Evolutionary conservation across 2,113 vertebrate species (phyloP).

Genomic region (Candoia aspera): DNA sequence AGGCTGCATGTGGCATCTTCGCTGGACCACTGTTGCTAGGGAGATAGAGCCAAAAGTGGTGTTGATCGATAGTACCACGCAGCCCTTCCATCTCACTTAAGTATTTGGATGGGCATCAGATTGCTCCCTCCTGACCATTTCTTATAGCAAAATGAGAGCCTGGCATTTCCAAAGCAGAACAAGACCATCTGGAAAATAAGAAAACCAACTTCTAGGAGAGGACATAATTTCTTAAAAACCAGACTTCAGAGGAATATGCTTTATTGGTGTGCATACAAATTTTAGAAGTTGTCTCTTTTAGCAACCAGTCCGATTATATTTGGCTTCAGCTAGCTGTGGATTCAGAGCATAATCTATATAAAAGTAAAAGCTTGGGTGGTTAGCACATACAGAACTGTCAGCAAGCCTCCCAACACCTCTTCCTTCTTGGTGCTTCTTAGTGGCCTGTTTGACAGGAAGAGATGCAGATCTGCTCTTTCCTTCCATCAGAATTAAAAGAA

Average conservation of each 20-base stretch:
- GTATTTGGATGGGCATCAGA: background rate
- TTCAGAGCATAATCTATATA: too few relatives aligned
- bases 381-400: background rate
- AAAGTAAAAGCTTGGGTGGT: background rate
- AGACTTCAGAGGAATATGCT: background rate
- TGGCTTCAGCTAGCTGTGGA: background rate
- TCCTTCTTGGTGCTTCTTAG: background rate
- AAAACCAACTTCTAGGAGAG: background rate
- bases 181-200: background rate
- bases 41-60: background rate
- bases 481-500: background rate
- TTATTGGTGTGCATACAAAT: background rate
- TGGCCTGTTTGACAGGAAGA: background rate
- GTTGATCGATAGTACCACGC: background rate
- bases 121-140: background rate
- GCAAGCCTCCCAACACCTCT: background rate
- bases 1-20: background rate
- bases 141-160: background rate
- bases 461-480: background rate
- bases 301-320: background rate
- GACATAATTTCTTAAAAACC: too few relatives aligned
- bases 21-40: background rate
- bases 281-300: background rate
- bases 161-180: conserved; percentile 6
- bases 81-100: background rate